Evolutionary conservation across 1,140 invertebrate species (phyloP).

Genomic region (Mylabris phalerata): DNA sequence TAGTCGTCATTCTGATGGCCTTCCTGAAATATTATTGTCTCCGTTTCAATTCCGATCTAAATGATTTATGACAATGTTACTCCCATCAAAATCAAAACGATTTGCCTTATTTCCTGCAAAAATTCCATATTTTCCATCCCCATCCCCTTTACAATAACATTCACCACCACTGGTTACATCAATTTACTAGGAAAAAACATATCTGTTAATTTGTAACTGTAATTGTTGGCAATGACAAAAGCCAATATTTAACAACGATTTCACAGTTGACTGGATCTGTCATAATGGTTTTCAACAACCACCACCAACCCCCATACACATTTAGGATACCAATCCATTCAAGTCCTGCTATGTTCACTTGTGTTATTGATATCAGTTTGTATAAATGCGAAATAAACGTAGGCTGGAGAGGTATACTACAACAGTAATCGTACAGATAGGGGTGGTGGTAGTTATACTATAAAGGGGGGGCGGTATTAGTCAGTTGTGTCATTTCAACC

Average conservation of each 20-base stretch:
- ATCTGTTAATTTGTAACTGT: constrained; percentile 22
- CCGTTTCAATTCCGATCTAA: constrained; percentile 18
- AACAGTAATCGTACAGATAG: no score
- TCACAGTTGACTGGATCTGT: constrained; percentile 26
- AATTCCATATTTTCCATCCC: no score
- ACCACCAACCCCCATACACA: no score
- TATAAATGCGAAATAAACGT: no score
- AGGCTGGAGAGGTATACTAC: no score
- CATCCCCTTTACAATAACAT: no score
- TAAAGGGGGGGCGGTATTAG: no score
- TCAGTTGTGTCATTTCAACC: neutral
- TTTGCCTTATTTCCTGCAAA: no score
- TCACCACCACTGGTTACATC: no score
- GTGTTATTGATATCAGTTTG: constrained; percentile 24
- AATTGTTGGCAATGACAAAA: constrained; percentile 20
- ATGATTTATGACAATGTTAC: constrained; percentile 9
- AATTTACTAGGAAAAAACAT: no score
- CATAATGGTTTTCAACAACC: constrained; percentile 19
- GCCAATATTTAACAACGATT: constrained; percentile 26
- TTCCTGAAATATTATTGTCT: constrained; percentile 32
- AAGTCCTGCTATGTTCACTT: constrained; percentile 12
- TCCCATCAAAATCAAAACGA: neutral
- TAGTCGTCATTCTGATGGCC: constrained; percentile 28
- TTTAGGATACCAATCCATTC: neutral
- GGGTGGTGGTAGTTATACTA: no score